Base-by-base conservation (phyloP, 2,797 vertebrate species). In the Thripadectes ignobilis region DNA sequence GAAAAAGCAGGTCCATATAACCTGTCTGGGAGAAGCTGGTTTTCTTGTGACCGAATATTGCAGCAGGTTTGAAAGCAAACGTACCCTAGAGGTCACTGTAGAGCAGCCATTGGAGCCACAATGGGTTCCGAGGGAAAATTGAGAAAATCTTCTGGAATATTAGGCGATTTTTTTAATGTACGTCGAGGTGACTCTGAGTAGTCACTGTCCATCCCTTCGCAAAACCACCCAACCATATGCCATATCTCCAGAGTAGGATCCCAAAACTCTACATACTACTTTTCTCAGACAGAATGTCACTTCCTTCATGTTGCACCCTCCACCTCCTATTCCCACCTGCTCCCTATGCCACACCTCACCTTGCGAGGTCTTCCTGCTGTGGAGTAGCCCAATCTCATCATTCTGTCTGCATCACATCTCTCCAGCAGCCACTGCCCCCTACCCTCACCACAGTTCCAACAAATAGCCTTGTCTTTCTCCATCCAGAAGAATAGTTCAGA, bases 81-180 rank as follows among this genome's bases (percentile, higher is more conserved):
- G 1, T 54, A 52, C 65, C 76, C 71, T 82, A 92, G 91, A 95
- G 67, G 67, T 93, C 83, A 93, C 69, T 82, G 85, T 83, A 74
- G 88, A 95, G 79, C 88, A 88, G 57, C 16, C 48, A 16, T 78
- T 63, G 23, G 61, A 89, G 63, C 38, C 0, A 0, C 19, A 43
- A 9, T 14, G 9, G 22, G 10, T 63, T 92, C 14, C 4, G 0
- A 68, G 15, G 49, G 38, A 69, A 75, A 96, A 59, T 3, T n/a
- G 48, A 20, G 36, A 29, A 49, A 75, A 78, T 66, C 36, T 24
- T 79, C 34, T 32, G 69, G 24, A 88, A 73, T 84, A 84, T 63
- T 16, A 38, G 32, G 77, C 51, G 26, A 45, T 38, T 43, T 39
- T 20, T 13, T 2, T 4, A 14, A 27, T 20, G 4, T 36, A 43